These are phyloP conservation scores for Mantis religiosa DNA, from an alignment of 2,888 invertebrate genomes.

Conservation along the genomic window DNA sequence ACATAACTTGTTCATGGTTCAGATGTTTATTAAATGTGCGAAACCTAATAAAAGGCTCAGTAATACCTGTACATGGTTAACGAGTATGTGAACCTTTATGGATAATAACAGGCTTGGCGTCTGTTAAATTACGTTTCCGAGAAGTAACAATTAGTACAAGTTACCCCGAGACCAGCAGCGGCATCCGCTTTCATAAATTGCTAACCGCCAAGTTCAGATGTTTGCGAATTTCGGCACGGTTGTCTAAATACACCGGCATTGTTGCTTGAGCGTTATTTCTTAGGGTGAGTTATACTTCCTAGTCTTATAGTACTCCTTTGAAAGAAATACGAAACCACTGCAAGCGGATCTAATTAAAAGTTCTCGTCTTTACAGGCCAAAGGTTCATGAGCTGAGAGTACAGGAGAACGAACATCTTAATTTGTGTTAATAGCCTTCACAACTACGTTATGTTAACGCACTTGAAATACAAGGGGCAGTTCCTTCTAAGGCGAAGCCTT, in stretches of 20 bases:
- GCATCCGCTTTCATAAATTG: neutral
- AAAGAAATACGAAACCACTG: neutral
- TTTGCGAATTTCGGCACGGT: neutral
- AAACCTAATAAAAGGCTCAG: neutral
- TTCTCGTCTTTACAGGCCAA: neutral
- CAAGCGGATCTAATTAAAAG: neutral
- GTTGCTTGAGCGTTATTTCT: neutral
- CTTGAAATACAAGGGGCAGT: neutral
- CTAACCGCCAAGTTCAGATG: neutral
- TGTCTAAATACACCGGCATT: neutral
- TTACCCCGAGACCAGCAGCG: neutral
- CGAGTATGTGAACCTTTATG: neutral
- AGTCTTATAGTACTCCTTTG: neutral
- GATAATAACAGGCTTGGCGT: neutral
- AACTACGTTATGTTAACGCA: neutral
- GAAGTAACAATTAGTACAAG: neutral
- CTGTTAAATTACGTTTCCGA: neutral
- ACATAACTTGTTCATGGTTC: neutral
- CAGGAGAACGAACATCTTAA: neutral
- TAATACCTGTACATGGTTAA: neutral
- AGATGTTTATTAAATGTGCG: neutral
- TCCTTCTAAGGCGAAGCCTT: neutral
- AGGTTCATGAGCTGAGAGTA: neutral
- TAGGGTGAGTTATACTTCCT: neutral
- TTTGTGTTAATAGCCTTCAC: neutral